phyloP scores from a whole-genome alignment of 2,888 invertebrate species.

The Brachypalpus laphriformis region DNA sequence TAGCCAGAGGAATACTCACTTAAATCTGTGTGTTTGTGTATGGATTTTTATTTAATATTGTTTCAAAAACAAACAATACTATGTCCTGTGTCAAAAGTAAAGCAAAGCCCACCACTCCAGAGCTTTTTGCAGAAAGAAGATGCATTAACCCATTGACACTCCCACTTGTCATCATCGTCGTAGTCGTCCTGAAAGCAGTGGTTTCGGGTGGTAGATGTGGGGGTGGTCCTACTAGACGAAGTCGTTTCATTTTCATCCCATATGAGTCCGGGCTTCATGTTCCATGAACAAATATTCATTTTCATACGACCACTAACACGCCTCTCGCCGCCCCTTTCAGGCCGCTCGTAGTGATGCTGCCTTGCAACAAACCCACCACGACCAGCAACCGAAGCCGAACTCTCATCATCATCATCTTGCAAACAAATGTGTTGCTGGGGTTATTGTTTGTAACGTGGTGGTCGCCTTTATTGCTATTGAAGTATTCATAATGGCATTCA shows the following conservation, averaged over 20 bases:
- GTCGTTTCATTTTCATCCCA: constrained; percentile 57
- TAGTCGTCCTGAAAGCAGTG: constrained; percentile 31
- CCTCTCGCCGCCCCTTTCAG: constrained; percentile 42
- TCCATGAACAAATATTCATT: constrained; percentile 71
- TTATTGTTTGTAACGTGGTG: constrained; percentile 73
- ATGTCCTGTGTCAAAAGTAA: constrained; percentile 57
- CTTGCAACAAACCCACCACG: constrained; percentile 48
- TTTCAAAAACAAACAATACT: constrained; percentile 67
- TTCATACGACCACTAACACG: constrained; percentile 69
- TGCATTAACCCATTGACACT: constrained; percentile 74
- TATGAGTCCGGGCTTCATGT: constrained; percentile 62
- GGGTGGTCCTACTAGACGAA: constrained; percentile 34
- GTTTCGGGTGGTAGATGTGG: constrained; percentile 20
- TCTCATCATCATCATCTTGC: constrained; percentile 70
- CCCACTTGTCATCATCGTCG: constrained; percentile 64
- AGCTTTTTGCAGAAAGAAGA: constrained; percentile 48
- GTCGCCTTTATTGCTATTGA: constrained; percentile 74
- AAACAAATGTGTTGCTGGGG: constrained; percentile 72
- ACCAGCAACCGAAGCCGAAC: constrained; percentile 56
- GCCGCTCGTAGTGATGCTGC: constrained; percentile 32
- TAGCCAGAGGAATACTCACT: constrained; percentile 37
- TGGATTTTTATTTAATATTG: constrained; percentile 71
- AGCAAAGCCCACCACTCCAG: constrained; percentile 52
- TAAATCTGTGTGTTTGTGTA: constrained; percentile 40
- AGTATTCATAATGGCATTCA: constrained; percentile 74